Conservation (phyloP, 2,797 vertebrate genomes). For the Lacerta viridis region DNA sequence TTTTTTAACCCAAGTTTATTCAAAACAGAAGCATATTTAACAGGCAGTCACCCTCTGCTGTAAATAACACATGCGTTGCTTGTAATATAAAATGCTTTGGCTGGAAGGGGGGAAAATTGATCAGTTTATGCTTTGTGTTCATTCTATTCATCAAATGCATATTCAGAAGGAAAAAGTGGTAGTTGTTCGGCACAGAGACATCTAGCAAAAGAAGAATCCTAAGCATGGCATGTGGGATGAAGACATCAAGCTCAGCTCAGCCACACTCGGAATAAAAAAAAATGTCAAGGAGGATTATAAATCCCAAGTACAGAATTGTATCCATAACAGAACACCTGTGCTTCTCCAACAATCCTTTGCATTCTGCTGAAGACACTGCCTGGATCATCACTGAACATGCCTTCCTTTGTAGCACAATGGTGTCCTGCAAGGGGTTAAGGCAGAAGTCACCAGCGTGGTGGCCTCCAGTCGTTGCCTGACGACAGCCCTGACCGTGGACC, state of each 20-base stretch:
- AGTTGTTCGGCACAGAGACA: not conserved
- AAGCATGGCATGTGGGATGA: not conserved
- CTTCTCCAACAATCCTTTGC: not conserved
- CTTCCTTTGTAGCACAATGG: not conserved
- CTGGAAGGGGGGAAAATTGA: not conserved
- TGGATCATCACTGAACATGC: not conserved
- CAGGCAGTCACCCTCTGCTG: not conserved
- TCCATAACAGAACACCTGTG: not conserved
- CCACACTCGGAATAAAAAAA: not conserved
- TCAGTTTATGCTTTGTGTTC: not conserved
- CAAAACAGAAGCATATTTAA: constrained; percentile 11
- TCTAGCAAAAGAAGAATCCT: not conserved
- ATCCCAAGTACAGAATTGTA: not conserved
- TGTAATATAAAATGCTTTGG: constrained; percentile 34
- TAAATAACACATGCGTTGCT: not conserved
- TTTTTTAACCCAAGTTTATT: constrained; percentile 28
- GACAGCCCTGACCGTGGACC: not conserved
- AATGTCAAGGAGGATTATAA: not conserved
- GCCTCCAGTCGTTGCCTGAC: no score
- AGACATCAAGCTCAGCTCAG: not conserved
- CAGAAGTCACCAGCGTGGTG: no score
- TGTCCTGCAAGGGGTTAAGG: not conserved
- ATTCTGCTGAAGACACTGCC: not conserved
- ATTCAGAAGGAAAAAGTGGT: not conserved
- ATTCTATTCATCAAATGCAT: not conserved